These are phyloP conservation scores for Pecten maximus DNA, from an alignment of 2,888 invertebrate genomes.

Conservation along the genomic window DNA sequence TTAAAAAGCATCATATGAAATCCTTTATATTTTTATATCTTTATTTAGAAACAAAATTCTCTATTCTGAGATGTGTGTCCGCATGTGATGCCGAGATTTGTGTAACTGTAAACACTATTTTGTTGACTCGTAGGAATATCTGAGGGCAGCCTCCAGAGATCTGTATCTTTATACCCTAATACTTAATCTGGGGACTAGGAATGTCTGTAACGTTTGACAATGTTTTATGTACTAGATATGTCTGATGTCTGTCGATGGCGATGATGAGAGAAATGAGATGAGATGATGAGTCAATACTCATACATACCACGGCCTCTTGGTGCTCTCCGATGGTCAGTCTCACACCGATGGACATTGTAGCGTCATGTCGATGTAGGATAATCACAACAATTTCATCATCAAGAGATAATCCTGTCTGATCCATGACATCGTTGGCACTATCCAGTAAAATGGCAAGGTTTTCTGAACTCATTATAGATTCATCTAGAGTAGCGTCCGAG, in stretches of 20 bases:
- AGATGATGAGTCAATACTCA: neutral
- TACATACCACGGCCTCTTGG: conserved; percentile 53
- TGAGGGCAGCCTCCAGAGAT: no score
- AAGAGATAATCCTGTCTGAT: conserved; percentile 49
- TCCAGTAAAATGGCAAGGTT: conserved; percentile 50
- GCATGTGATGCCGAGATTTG: no score
- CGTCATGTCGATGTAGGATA: conserved; percentile 50
- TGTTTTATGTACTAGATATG: no score
- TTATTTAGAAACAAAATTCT: no score
- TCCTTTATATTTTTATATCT: no score
- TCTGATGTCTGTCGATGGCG: neutral
- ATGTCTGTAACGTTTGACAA: no score
- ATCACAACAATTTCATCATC: conserved; percentile 56
- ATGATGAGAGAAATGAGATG: neutral
- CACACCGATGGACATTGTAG: conserved; percentile 52
- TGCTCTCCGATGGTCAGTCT: conserved; percentile 48
- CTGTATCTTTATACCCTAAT: no score
- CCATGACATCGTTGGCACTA: conserved; percentile 56
- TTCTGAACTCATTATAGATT: conserved; percentile 44
- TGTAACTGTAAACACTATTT: no score
- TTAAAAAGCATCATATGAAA: no score
- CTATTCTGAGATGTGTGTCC: no score
- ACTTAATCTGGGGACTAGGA: no score
- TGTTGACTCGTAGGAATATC: no score
- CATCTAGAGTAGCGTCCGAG: neutral